Conservation (phyloP, 2,797 vertebrate species). For the Semotilus atromaculatus region DNA sequence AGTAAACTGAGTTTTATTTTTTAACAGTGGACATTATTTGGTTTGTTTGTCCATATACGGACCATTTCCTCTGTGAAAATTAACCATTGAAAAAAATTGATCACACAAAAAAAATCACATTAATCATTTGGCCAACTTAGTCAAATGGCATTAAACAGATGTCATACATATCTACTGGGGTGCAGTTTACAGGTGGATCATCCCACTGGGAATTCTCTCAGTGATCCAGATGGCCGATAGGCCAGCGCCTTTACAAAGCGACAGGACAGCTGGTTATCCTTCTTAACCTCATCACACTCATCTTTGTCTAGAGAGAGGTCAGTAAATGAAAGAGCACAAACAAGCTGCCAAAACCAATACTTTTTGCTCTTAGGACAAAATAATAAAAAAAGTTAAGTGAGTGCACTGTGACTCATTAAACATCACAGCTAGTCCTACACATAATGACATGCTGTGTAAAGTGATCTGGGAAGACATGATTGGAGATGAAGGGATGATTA, state of each 20-base stretch:
- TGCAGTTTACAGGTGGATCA: neutral
- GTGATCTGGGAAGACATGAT: neutral
- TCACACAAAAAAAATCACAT: neutral
- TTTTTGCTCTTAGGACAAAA: neutral
- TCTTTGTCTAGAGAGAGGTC: neutral
- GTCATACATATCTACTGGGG: neutral
- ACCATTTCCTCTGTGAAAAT: neutral
- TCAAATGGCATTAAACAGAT: neutral
- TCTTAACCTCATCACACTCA: neutral
- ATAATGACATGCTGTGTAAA: neutral
- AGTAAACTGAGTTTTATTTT: neutral
- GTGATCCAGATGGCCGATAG: neutral
- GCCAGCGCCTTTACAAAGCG: neutral
- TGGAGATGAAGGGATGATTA: conserved; percentile 69
- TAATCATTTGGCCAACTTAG: neutral
- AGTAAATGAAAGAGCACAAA: neutral
- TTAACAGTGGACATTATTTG: neutral
- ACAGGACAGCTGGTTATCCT: neutral
- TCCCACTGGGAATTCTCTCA: neutral
- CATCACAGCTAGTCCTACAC: neutral
- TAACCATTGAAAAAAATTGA: neutral
- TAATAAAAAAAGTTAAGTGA: neutral
- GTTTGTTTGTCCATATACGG: neutral
- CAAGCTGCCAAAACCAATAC: neutral
- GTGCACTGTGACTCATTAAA: conserved; percentile 14